Conservation (phyloP, 2,797 vertebrate species). For the Neosalanx taihuensis region DNA sequence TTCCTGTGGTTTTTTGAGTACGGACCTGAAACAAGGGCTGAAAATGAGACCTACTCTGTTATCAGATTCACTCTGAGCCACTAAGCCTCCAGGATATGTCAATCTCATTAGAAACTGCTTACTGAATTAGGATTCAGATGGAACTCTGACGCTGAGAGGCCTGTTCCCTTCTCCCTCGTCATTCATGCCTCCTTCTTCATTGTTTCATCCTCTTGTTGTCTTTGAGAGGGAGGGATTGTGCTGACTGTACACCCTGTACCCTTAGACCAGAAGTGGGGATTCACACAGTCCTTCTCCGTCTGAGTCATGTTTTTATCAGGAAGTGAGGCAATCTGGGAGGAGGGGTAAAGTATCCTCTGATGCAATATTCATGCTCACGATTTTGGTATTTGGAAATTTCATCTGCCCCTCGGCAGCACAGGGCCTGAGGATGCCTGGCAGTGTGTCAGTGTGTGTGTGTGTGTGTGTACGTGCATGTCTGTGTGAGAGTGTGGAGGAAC, state of each 20-base stretch:
- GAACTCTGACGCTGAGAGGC: conserved; percentile 16
- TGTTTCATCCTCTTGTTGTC: too few species aligned
- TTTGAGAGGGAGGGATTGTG: too few species aligned
- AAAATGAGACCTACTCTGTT: conserved; percentile 50
- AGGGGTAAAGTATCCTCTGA: conserved; percentile 23
- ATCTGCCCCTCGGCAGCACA: conserved; percentile 33
- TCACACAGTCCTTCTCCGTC: too few species aligned
- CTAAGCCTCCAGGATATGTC: conserved; percentile 26
- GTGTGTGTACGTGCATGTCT: neutral
- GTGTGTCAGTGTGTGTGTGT: neutral
- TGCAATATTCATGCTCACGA: conserved; percentile 55
- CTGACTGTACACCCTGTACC: too few species aligned
- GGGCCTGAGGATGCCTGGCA: conserved; percentile 4
- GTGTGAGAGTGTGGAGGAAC: neutral
- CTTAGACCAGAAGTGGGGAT: too few species aligned
- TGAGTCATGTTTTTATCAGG: too few species aligned
- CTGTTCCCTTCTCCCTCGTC: too few species aligned
- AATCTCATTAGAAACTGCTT: conserved; percentile 46
- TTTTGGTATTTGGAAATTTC: conserved; percentile 52
- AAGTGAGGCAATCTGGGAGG: too few species aligned
- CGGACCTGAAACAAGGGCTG: conserved; percentile 52
- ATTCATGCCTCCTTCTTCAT: too few species aligned
- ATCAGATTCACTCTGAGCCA: conserved; percentile 40
- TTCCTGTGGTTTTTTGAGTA: conserved; percentile 44
- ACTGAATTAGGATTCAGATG: conserved; percentile 44